phyloP scores from a whole-genome alignment of 2,113 vertebrate genomes.

The Stercorarius parasiticus region DNA sequence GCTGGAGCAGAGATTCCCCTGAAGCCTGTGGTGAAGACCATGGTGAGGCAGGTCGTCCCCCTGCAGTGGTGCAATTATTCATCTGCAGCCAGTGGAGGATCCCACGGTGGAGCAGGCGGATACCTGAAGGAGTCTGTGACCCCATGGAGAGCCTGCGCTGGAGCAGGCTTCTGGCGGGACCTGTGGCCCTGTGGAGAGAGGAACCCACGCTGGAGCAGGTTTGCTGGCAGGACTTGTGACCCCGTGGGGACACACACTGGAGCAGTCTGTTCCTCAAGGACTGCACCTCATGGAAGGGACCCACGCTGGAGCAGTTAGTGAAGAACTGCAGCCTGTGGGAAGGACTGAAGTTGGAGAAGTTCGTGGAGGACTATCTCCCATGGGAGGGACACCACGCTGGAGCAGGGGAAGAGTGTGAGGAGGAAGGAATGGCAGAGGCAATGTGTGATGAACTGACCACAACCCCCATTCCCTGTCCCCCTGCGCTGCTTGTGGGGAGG shows the following conservation, averaged over 20 bases:
- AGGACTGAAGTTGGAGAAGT: neutral
- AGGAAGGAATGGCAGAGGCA: neutral
- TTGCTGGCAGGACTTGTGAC: neutral
- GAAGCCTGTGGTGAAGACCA: neutral
- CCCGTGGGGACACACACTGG: neutral
- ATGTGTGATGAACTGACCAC: neutral
- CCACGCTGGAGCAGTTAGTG: neutral
- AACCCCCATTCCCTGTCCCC: neutral
- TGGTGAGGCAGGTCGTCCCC: neutral
- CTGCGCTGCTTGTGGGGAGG: neutral
- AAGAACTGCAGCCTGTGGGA: neutral
- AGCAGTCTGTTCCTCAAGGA: no score
- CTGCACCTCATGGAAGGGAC: no score
- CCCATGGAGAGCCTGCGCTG: neutral
- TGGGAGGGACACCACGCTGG: neutral
- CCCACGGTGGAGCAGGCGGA: neutral
- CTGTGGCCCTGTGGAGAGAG: no score
- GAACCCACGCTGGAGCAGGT: neutral
- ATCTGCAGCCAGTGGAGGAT: neutral
- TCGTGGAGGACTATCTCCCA: neutral
- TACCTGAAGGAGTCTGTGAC: neutral
- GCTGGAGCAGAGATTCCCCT: neutral
- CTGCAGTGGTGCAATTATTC: neutral
- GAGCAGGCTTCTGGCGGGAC: no score
- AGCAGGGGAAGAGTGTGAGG: neutral